Conservation (phyloP, 1,140 invertebrate genomes). For the Dreissena polymorpha region DNA sequence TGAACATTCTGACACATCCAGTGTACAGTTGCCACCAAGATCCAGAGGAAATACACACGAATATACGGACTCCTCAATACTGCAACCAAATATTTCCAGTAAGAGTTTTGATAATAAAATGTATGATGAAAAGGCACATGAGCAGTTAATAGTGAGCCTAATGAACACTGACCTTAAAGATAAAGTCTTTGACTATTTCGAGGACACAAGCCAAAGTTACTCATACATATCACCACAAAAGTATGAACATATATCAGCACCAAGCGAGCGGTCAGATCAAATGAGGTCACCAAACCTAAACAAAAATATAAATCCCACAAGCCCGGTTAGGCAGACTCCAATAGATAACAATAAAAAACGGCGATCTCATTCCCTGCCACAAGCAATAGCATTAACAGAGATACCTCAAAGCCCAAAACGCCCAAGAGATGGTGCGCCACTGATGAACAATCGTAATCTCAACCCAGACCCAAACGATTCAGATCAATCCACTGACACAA, state of each 20-base stretch:
- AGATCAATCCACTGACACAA: constrained; percentile 31
- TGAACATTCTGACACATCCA: constrained; percentile 29
- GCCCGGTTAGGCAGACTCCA: too few relatives aligned
- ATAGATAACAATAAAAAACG: too few relatives aligned
- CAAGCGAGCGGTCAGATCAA: too few relatives aligned
- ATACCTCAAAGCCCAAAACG: too few relatives aligned
- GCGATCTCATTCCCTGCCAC: too few relatives aligned
- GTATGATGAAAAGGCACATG: constrained; percentile 11
- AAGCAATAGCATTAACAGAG: too few relatives aligned
- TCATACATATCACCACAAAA: too few relatives aligned
- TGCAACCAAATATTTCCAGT: not conserved
- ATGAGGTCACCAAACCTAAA: too few relatives aligned
- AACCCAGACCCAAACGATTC: constrained; percentile 30
- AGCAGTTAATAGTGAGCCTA: constrained; percentile 29
- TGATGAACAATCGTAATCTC: not conserved
- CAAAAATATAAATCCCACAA: too few relatives aligned
- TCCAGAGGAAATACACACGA: constrained; percentile 36
- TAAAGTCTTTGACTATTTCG: not conserved
- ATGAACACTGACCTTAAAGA: constrained; percentile 7
- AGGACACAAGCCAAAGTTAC: not conserved
- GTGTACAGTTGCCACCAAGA: constrained; percentile 11
- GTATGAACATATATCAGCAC: too few relatives aligned
- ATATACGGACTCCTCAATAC: not conserved
- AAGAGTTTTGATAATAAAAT: too few relatives aligned
- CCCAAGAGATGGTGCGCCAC: not conserved